Conservation (phyloP, 2,797 vertebrate genomes). For the Trachurus trachurus region DNA sequence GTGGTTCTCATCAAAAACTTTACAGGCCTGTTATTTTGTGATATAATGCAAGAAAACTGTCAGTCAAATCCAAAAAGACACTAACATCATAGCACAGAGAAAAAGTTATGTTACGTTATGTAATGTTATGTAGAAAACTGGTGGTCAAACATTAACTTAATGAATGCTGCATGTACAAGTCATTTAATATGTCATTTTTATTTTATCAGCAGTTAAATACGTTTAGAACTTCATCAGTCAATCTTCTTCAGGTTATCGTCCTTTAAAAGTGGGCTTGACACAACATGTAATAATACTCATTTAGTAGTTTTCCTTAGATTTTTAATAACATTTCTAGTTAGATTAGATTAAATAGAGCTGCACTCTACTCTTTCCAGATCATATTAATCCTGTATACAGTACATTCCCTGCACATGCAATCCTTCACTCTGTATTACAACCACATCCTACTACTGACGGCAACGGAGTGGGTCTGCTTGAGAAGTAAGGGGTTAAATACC, state of each 20-base stretch:
- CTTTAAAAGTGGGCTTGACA: not conserved
- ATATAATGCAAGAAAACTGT: not conserved
- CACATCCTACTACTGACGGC: not conserved
- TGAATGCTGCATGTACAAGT: not conserved
- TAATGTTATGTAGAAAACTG: not conserved
- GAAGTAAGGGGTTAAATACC: constrained; percentile 2
- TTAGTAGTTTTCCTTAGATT: not conserved
- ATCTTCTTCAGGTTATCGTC: not conserved
- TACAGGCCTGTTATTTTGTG: not conserved
- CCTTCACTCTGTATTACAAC: not conserved
- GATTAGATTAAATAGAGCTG: not conserved
- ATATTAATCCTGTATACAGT: not conserved
- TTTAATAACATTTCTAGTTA: not conserved
- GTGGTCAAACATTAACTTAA: not conserved
- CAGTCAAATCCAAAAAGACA: constrained; percentile 6
- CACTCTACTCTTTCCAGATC: not conserved
- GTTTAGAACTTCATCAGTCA: not conserved
- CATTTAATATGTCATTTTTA: constrained; percentile 1
- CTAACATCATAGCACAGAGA: not conserved
- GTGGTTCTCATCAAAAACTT: constrained; percentile 13
- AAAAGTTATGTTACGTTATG: not conserved
- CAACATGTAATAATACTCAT: not conserved
- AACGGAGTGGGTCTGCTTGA: not conserved
- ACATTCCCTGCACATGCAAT: not conserved
- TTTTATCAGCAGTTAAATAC: not conserved